These are phyloP conservation scores for Malachius bipustulatus DNA, from an alignment of 2,888 invertebrate genomes.

Conservation along the genomic window DNA sequence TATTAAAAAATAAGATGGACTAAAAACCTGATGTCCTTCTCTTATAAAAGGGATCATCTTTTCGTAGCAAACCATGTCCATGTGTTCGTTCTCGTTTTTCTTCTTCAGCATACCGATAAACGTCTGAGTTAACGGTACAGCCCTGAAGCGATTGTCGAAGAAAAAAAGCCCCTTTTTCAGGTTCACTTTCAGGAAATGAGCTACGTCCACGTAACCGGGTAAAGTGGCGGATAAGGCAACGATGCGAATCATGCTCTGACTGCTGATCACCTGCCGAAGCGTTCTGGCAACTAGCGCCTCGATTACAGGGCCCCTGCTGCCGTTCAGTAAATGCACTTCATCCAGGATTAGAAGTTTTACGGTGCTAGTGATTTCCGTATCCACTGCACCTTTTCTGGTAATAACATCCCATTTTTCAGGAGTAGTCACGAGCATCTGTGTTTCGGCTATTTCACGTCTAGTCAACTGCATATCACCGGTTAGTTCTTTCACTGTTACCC, in stretches of 20 bases:
- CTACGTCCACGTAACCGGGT: conserved; percentile 96
- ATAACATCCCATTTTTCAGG: conserved; percentile 99
- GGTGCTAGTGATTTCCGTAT: conserved; percentile 77
- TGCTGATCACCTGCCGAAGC: conserved; percentile 79
- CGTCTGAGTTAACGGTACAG: conserved; percentile 85
- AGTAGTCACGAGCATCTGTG: conserved; percentile 96
- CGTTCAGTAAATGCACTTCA: conserved; percentile 93
- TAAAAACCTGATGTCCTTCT: conserved; percentile 81
- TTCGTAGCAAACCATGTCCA: conserved; percentile 89
- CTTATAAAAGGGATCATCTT: conserved; percentile 72
- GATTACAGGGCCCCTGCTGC: conserved; percentile 93
- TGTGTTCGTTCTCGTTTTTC: conserved; percentile 48
- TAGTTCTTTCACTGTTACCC: conserved; percentile 78
- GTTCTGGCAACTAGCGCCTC: conserved; percentile 95
- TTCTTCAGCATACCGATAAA: conserved; percentile 49
- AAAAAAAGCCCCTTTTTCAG: conserved; percentile 84
- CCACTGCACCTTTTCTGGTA: conserved; percentile 85
- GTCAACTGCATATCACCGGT: conserved; percentile 98
- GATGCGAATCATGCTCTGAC: conserved; percentile 91
- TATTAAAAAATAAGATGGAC: conserved; percentile 21
- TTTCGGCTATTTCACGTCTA: conserved; percentile 84
- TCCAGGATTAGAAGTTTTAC: conserved; percentile 92
- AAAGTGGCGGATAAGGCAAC: conserved; percentile 94
- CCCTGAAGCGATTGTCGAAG: conserved; percentile 88
- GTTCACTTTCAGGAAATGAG: conserved; percentile 87